These are phyloP conservation scores for Cecidostiba fungosa DNA, from an alignment of 2,888 invertebrate genomes.

Conservation along the genomic window DNA sequence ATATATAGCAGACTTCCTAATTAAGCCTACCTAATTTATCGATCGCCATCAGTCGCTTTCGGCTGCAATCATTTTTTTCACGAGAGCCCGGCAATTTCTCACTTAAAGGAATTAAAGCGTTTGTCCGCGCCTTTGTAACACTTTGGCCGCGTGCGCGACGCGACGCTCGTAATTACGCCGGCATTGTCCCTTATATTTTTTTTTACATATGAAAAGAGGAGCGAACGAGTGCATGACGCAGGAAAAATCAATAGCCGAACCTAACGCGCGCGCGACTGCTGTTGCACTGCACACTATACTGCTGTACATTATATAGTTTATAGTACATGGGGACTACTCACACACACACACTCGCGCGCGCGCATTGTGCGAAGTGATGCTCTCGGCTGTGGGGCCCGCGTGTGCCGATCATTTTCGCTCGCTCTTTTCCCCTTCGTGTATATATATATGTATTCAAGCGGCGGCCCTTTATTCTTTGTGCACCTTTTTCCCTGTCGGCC, in stretches of 20 bases:
- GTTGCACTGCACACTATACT: not conserved
- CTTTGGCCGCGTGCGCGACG: slow-evolving; percentile 49
- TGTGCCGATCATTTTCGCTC: slow-evolving; percentile 4
- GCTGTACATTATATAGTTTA: not conserved
- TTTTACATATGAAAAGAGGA: slow-evolving; percentile 57
- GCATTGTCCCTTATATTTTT: slow-evolving; percentile 44
- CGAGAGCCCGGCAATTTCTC: slow-evolving; percentile 45
- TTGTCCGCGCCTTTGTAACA: slow-evolving; percentile 19
- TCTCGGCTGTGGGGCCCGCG: not conserved
- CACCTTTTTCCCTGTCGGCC: not conserved
- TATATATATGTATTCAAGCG: not conserved
- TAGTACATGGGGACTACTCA: not conserved
- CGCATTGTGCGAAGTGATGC: slow-evolving; percentile 24
- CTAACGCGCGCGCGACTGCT: not conserved
- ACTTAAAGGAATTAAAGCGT: slow-evolving; percentile 44
- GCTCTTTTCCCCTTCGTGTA: not conserved
- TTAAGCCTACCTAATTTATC: slow-evolving; percentile 57
- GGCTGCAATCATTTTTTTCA: slow-evolving; percentile 38
- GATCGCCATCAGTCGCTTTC: no score
- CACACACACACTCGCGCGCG: not conserved
- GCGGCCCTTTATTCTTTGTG: not conserved
- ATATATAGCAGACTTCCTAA: slow-evolving; percentile 15
- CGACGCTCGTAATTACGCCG: slow-evolving; percentile 56
- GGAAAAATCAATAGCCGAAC: slow-evolving; percentile 61
- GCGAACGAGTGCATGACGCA: slow-evolving; percentile 1